Evolutionary conservation across 2,797 vertebrate genomes (phyloP), one percentile per base, ranked within the genome.

Genomic region (Odontamblyopus lacepedii): DNA sequence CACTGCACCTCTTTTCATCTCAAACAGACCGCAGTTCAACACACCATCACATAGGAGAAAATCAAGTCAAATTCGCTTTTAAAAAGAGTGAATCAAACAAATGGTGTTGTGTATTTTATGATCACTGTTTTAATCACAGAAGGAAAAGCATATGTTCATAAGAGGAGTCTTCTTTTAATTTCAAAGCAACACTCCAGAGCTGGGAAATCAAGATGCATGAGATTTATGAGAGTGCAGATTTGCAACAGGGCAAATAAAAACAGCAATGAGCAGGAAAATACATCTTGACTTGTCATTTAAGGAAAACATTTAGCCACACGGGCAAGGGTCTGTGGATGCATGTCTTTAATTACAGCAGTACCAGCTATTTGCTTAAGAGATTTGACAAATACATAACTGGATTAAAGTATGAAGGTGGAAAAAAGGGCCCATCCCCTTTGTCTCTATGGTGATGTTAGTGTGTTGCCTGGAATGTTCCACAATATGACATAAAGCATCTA

Each of bases 111-210:
- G 41, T 78, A 81, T 86, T 80, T 74, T 70, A 78, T 77, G 74
- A 73, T 87, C 57, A 69, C 50, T 6, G 18, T 29, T 70, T 76
- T 83, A 83, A 86, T 89, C 84, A 87, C 71, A 81, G 71, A 41
- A 77, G 72, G 56, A 71, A 70, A 65, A 75, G 70, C 81, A 81
- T 79, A 80, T 78, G 77, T 70, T 82, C 61, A 13, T 32, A 13
- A 48, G 41, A 44, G 41, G 41, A 11, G 12, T 69, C 18, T 55
- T 16, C 44, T 71, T 65, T 73, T 72, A 66, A 71, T 78, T 32
- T 78, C 30, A 63, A 75, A 57, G 50, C 77, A 67, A 56, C 53
- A 32, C 32, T 76, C 6, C 3, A 18, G 50, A 57, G 41, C 15
- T 48, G 57, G 67, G 65, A n/a, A 26, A 53, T n/a, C 30, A 19